Base-by-base conservation (phyloP, 2,888 invertebrate genomes). In the Zelleria hepariella region DNA sequence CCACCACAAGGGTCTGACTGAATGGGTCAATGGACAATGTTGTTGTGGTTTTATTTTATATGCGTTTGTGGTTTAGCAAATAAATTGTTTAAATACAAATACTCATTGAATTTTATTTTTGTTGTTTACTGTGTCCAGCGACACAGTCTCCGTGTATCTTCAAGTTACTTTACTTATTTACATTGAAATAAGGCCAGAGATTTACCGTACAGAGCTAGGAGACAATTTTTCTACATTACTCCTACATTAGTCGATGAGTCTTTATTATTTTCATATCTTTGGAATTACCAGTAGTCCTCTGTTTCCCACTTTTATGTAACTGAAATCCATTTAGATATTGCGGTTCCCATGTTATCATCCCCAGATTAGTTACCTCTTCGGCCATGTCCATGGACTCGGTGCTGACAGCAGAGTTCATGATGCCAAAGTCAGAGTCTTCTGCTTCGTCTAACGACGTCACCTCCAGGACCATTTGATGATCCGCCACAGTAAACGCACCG, bases 361-460 rank as follows among this genome's bases (percentile, higher is more conserved):
- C 10, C 10, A 42, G 2, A 2, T 42, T 10, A 42, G 32, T 42
- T 42, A 87, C 89, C 83, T 92, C 92, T 63, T 91, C 92, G 18
- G 91, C 90, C 92, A 94, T 93, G 77, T 93, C 93, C 79, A 94
- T 93, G 71, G 93, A 92, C 77, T 93, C 93, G 53, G 91, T 82
- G 78, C 86, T 89, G 67, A 86, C 87, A 25, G 86, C 87, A 8
- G 86, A 82, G 71, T 88, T 89, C 86, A 87, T 88, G 68, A 72
- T 77, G 69, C 65, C 69, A 68, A 71, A 70, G 60, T 77, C 74
- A 57, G 66, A 64, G 57, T 77, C 76, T 60, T 63, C 71, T 54
- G 68, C 69, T 62, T 74, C 74, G 65, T 73, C 74, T 62, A 69
- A 69, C n/a, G 66, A 60, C 57, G 69, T 73, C 62, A 71, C 66